Base-by-base conservation (phyloP, 2,113 vertebrate species). In the Pygathrix nemaeus region DNA sequence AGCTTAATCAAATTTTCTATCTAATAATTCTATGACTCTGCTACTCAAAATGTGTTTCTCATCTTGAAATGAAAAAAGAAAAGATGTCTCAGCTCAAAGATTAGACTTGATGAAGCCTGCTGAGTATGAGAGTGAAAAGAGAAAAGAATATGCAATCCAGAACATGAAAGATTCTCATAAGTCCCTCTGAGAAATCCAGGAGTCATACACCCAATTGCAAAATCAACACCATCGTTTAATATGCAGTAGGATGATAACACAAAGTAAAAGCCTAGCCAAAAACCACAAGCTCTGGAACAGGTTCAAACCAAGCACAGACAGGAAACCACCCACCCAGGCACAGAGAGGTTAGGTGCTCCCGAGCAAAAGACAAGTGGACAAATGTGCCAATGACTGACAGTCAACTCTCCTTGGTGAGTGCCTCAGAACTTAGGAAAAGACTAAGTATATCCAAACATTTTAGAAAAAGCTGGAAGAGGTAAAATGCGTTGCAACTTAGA, bases 281-380 rank as follows among this genome's bases (percentile, higher is more conserved):
- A 99, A 96, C 98, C 98, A 12, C 98, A 98, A 92, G 17, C 94
- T 88, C 97, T 98, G 98, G 98, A 98, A 95, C 95, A 82, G 52
- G 43, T 97, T 98, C 98, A 99, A 98, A 96, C 93, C 68, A 98
- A 98, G 97, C 5, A 79, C 95, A 98, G 97, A 98, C 98, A 98
- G 98, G 98, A 99, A 99, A 97, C 97, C 97, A 97, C 97, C 97
- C 94, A 96, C 96, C 97, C 86, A 79, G 87, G 43, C 86, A 66
- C 16, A 40, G 75, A 70, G 66, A 85, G 64, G 12, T 68, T 86
- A 64, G 40, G 38, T 79, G 55, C 38, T 94, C 35, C 76, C 2
- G 30, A 85, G 88, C 59, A 40, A 61, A 89, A 93, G 55, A 52
- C 73, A 78, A 81, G 38, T 61, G 32, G 55, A 45, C 61, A 73